These are phyloP conservation scores for Luehdorfia chinensis DNA, from an alignment of 1,140 invertebrate species.

Conservation along the genomic window DNA sequence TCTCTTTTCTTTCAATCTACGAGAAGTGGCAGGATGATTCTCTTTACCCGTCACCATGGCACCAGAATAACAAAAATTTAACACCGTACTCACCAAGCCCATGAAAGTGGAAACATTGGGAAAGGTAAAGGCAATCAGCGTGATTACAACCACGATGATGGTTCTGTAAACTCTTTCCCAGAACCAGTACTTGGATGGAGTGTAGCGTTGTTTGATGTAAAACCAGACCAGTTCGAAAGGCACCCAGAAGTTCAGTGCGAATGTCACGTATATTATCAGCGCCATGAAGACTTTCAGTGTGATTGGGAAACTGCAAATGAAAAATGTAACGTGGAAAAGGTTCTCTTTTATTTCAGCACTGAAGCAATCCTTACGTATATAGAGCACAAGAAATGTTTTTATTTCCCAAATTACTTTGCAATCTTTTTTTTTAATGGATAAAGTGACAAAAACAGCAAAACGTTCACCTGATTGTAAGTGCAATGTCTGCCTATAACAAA, in stretches of 20 bases:
- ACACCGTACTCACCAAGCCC: slow-evolving; percentile 36
- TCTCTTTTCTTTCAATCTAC: too few species aligned
- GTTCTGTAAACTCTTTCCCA: slow-evolving; percentile 28
- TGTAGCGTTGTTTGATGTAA: slow-evolving; percentile 26
- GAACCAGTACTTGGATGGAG: slow-evolving; percentile 20
- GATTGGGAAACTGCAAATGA: slow-evolving; percentile 22
- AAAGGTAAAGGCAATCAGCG: slow-evolving; percentile 22
- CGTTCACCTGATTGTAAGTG: too few species aligned
- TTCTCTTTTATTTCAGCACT: too few species aligned
- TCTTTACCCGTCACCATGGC: too few species aligned
- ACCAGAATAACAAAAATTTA: too few species aligned
- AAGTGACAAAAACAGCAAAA: too few species aligned
- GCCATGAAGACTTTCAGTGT: slow-evolving; percentile 27
- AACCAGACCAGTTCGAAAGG: slow-evolving; percentile 31
- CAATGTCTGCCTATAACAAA: too few species aligned
- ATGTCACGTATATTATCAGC: slow-evolving; percentile 29
- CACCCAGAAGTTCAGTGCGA: slow-evolving; percentile 34
- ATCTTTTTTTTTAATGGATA: too few species aligned
- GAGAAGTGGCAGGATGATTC: too few species aligned
- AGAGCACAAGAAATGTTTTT: not conserved
- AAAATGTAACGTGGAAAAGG: too few species aligned
- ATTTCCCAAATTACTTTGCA: too few species aligned
- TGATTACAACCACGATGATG: slow-evolving; percentile 18
- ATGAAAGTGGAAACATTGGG: slow-evolving; percentile 31
- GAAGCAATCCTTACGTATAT: too few species aligned